A percentile compares a stretch with the other conserved stretches of the same genome.
These are phyloP conservation scores for Gastrophryne carolinensis DNA, from an alignment of 2,797 vertebrate genomes.

Conservation along the genomic window DNA sequence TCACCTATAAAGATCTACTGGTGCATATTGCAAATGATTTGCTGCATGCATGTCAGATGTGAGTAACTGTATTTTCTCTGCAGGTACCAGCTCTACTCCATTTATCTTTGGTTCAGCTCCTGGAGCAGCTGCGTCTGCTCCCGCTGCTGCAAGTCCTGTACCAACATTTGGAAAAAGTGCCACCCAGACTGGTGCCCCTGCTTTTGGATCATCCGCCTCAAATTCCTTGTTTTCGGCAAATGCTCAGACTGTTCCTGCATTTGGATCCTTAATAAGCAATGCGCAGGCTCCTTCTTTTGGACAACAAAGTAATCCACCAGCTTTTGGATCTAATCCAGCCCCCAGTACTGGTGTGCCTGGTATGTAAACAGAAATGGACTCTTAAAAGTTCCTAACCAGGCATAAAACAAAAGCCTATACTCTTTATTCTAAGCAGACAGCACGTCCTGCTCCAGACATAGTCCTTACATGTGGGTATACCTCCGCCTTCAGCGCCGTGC, in stretches of 20 bases:
- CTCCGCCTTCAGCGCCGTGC: too few species aligned
- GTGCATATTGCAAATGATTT: too few species aligned
- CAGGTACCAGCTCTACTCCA: constrained; percentile 61
- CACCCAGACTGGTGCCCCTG: constrained; percentile 68
- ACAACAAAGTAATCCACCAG: constrained; percentile 75
- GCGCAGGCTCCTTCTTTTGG: constrained; percentile 77
- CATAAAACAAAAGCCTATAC: too few species aligned
- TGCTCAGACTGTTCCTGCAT: constrained; percentile 74
- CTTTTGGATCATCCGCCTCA: constrained; percentile 77
- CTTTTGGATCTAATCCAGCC: constrained; percentile 75
- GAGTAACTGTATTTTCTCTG: background rate
- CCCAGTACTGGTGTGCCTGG: constrained; percentile 55
- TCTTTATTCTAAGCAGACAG: too few species aligned
- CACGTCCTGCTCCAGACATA: too few species aligned
- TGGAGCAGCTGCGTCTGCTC: constrained; percentile 59
- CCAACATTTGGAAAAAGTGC: constrained; percentile 79
- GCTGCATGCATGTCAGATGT: too few species aligned
- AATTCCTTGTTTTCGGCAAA: constrained; percentile 73
- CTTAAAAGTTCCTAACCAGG: too few species aligned
- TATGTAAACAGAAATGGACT: constrained; percentile 52
- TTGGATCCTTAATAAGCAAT: constrained; percentile 78
- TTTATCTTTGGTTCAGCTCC: constrained; percentile 80
- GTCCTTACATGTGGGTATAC: too few species aligned
- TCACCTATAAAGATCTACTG: too few species aligned
- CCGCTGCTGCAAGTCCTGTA: constrained; percentile 73